phyloP scores from a whole-genome alignment of 2,888 invertebrate species.

The Nebria brevicollis region DNA sequence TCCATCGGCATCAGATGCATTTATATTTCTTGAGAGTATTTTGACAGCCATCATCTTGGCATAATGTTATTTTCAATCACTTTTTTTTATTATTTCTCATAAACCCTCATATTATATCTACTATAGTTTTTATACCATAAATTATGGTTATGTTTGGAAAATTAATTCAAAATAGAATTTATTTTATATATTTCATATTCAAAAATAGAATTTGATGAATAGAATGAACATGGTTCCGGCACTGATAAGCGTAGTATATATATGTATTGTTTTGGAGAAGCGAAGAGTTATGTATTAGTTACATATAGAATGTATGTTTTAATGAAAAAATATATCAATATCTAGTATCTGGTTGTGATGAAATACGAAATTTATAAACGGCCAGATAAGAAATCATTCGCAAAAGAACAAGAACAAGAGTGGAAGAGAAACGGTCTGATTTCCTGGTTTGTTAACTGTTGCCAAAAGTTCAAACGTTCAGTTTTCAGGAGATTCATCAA shows the following conservation, averaged over 20 bases:
- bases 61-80: background rate
- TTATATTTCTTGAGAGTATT: background rate
- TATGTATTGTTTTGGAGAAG: background rate
- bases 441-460: slow-evolving; percentile 11
- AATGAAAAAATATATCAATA: slow-evolving; percentile 1
- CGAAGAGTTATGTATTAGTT: background rate
- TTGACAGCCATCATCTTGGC: background rate
- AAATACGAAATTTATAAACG: background rate
- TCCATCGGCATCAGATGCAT: background rate
- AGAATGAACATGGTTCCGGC: too few relatives aligned
- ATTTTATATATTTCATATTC: too few relatives aligned
- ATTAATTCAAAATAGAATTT: too few relatives aligned
- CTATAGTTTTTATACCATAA: too few relatives aligned
- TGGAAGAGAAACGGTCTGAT: background rate
- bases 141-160: too few relatives aligned
- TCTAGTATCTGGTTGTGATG: background rate
- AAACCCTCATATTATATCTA: too few relatives aligned
- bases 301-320: background rate
- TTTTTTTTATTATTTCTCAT: background rate
- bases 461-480: background rate
- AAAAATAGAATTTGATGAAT: too few relatives aligned
- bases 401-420: background rate
- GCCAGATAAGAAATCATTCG: background rate
- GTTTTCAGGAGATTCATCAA: background rate
- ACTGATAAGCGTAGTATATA: background rate